Evolutionary conservation across 2,888 invertebrate species (phyloP).

Genomic region (Auanema freiburgensis): DNA sequence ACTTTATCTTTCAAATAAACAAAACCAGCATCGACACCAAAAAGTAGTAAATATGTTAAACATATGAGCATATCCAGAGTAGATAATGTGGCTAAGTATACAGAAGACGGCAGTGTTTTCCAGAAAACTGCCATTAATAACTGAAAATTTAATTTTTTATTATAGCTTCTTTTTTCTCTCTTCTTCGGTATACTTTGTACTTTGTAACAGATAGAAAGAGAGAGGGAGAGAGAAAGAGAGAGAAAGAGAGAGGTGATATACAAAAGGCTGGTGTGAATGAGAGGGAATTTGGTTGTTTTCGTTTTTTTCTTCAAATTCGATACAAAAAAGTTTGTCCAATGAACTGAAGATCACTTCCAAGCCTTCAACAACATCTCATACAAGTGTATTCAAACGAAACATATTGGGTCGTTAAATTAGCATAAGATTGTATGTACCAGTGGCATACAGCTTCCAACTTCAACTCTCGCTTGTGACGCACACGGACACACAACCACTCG

Average conservation of each 20-base stretch:
- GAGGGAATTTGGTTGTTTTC: too few species aligned
- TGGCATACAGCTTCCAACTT: too few species aligned
- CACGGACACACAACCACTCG: too few species aligned
- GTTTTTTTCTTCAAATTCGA: neutral
- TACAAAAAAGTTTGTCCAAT: neutral
- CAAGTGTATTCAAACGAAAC: neutral
- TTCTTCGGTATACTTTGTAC: neutral
- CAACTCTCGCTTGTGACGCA: too few species aligned
- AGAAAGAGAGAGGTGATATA: too few species aligned
- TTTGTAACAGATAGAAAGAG: neutral
- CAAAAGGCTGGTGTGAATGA: too few species aligned
- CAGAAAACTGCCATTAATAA: constrained; percentile 45
- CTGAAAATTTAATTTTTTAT: constrained; percentile 27
- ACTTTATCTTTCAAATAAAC: constrained; percentile 39
- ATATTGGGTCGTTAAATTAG: neutral
- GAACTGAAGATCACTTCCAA: neutral
- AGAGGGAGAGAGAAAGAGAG: too few species aligned
- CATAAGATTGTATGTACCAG: too few species aligned
- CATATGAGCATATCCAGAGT: constrained; percentile 41
- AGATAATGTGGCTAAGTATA: constrained; percentile 40
- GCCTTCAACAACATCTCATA: neutral
- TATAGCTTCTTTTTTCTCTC: neutral
- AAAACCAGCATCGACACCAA: constrained; percentile 48
- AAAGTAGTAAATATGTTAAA: constrained; percentile 44
- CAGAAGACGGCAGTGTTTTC: constrained; percentile 40